phyloP scores from a whole-genome alignment of 2,113 vertebrate genomes.

The Phainopepla nitens region DNA sequence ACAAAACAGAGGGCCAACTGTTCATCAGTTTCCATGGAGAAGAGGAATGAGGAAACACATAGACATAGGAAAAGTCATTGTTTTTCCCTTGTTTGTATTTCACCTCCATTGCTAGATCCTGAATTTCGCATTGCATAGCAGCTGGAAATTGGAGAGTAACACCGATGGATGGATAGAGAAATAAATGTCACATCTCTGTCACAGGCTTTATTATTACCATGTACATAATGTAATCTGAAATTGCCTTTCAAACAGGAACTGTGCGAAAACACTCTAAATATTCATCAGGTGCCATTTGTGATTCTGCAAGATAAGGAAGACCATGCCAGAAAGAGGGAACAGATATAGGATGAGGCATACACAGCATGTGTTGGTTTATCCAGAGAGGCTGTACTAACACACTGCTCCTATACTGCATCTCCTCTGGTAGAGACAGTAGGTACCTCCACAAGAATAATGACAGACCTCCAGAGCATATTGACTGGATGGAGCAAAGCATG shows the following conservation, averaged over 20 bases:
- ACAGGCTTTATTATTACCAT: neutral
- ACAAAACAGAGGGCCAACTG: neutral
- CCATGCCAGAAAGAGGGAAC: neutral
- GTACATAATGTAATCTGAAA: neutral
- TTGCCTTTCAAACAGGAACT: neutral
- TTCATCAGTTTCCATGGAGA: neutral
- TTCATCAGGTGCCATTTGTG: neutral
- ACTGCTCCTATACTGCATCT: neutral
- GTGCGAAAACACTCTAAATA: neutral
- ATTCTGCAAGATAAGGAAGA: neutral
- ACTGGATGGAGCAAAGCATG: neutral
- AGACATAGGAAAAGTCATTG: neutral
- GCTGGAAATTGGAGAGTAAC: neutral
- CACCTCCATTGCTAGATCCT: neutral
- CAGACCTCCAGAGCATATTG: neutral
- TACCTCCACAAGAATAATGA: neutral
- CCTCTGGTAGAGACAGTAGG: neutral
- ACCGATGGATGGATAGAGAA: neutral
- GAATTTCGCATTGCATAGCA: neutral
- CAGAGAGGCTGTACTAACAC: neutral
- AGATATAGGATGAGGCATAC: neutral
- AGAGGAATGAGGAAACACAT: neutral
- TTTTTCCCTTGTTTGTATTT: neutral
- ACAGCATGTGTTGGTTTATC: neutral
- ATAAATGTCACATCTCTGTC: neutral